A percentile compares a stretch with the other conserved stretches of the same genome.
phyloP scores from a whole-genome alignment of 2,797 vertebrate species.

The Balearica regulorum region DNA sequence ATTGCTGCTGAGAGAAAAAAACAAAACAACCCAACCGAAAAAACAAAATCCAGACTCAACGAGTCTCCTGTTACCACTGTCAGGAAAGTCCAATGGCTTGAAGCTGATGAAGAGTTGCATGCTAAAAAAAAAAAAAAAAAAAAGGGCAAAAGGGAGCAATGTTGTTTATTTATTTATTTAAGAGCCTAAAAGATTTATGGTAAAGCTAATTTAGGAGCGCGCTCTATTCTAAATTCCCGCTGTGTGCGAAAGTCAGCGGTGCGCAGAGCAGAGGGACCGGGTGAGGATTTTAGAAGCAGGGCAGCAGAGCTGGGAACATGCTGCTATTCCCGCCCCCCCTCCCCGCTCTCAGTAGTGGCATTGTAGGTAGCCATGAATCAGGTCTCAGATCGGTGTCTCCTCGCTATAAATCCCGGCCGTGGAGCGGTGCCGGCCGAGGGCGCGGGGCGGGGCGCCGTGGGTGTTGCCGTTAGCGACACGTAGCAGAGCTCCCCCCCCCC shows the following conservation, averaged over 20 bases:
- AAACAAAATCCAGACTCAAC: background rate
- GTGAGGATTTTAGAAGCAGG: constrained; percentile 24
- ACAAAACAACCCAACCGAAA: background rate
- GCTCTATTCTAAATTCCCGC: background rate
- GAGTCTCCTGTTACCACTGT: background rate
- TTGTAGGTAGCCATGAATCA: constrained; percentile 69
- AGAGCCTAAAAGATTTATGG: constrained; percentile 35
- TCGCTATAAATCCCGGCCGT: constrained; percentile 56
- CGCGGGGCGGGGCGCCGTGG: background rate
- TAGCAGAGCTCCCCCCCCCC: background rate
- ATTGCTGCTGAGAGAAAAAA: background rate
- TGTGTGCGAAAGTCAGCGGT: background rate
- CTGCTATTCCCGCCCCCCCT: background rate
- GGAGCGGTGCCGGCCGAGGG: constrained; percentile 57
- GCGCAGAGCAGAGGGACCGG: background rate
- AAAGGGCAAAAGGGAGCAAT: constrained; percentile 33
- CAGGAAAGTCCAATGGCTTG: background rate
- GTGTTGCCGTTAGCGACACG: background rate
- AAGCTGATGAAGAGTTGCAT: background rate
- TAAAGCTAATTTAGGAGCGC: constrained; percentile 31
- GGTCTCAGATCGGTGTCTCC: constrained; percentile 58
- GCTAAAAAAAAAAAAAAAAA: too few relatives aligned
- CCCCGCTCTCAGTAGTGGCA: constrained; percentile 60
- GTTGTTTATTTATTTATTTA: constrained; percentile 11
- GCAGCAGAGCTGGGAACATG: constrained; percentile 49